Base-by-base conservation (phyloP, 2,113 vertebrate genomes). In the Holacanthus passer region DNA sequence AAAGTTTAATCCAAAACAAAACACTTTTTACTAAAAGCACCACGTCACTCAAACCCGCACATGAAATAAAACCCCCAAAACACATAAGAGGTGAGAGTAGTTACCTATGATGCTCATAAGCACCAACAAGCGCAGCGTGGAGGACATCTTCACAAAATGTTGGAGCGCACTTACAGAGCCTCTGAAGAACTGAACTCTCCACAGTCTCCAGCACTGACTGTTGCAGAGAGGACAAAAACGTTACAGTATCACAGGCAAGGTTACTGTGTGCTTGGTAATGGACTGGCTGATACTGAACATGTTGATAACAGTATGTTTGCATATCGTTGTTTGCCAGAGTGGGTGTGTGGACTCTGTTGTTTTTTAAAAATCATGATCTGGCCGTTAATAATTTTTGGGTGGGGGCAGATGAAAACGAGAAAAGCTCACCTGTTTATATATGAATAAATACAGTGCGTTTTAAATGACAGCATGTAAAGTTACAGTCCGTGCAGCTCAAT, bases 241-340 rank as follows among this genome's bases (percentile, higher is more conserved):
- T 37, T 45, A 10, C 12, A 75, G 72, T 86, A 29, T 85, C 27
- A 11, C 3, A 73, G 58, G 48, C 53, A 84, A 89, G 70, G 82
- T 84, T 75, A 50, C 47, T 65, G 45, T 59, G 47, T 24, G 68
- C 9, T 45, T 56, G 19, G 64, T 82, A 84, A 59, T 70, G 50
- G 55, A 67, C 59, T 39, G 69, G 48, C 75, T 47, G 81, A 80
- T 76, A 85, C 63, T 86, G 62, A 20, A 22, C 24, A 31, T 72
- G 60, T 78, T 86, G 89, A 92, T 90, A 90, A 79, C 74, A 77
- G 69, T 55, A 14, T 90, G 88, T 90, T 91, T 91, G 86, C 85
- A 82, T 86, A 79, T 62, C 60, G 27, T 39, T 92, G 89, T 93
- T 94, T 92, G 81, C 80, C 76, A 82, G 75, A 83, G 48, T 79